Evolutionary conservation across 1,140 invertebrate species (phyloP).

Genomic region (Arctopsyche grandis): DNA sequence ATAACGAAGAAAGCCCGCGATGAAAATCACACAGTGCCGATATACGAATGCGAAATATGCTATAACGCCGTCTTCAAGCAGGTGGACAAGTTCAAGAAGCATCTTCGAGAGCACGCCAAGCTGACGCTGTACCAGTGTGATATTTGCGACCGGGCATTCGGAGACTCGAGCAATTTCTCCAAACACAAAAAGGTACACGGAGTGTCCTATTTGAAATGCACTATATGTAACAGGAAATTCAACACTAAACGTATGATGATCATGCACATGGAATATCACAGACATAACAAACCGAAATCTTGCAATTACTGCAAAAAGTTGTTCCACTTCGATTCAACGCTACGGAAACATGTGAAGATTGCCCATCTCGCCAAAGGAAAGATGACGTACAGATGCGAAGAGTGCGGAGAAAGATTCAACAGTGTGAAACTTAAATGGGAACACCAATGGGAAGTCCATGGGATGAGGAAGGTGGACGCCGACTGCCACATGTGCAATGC

Average conservation of each 20-base stretch:
- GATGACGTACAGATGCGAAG: conserved; percentile 58
- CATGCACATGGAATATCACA: conserved; percentile 64
- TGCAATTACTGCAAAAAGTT: conserved; percentile 60
- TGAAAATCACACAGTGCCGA: conserved; percentile 58
- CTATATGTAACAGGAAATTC: conserved; percentile 63
- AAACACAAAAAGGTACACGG: conserved; percentile 67
- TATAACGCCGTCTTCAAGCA: conserved; percentile 58
- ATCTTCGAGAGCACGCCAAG: conserved; percentile 64
- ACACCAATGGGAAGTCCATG: conserved; percentile 63
- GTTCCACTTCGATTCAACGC: conserved; percentile 62
- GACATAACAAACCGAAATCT: conserved; percentile 57
- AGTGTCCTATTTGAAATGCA: conserved; percentile 61
- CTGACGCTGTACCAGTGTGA: conserved; percentile 64
- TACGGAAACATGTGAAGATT: conserved; percentile 63
- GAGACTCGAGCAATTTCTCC: conserved; percentile 65
- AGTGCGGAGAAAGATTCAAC: conserved; percentile 59
- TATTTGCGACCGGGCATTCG: conserved; percentile 64
- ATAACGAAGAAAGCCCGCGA: conserved; percentile 50
- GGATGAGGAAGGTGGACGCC: conserved; percentile 61
- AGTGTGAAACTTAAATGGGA: conserved; percentile 65
- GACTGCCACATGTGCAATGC: conserved; percentile 61
- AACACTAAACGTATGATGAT: conserved; percentile 65
- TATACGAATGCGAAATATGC: conserved; percentile 60
- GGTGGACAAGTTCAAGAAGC: conserved; percentile 62
- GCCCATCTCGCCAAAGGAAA: conserved; percentile 56